Evolutionary conservation across 2,888 invertebrate species (phyloP).

Genomic region (Diabrotica balteata): DNA sequence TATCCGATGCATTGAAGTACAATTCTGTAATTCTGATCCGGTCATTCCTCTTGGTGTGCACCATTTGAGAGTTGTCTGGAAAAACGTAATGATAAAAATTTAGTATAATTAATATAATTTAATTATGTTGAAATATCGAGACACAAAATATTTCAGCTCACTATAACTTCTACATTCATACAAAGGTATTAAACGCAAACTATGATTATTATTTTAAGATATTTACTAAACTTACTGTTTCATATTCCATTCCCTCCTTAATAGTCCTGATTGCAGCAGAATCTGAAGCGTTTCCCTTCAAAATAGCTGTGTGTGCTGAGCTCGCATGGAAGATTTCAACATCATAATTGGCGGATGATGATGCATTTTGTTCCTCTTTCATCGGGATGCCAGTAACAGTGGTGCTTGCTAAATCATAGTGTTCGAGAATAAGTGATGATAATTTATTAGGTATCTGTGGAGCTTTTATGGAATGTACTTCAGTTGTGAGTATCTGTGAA

Average conservation of each 20-base stretch:
- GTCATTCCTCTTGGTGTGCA: constrained; percentile 93
- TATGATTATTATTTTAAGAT: too few species aligned
- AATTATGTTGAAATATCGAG: too few species aligned
- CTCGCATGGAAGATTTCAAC: constrained; percentile 94
- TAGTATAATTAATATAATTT: too few species aligned
- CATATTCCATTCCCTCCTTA: constrained; percentile 78
- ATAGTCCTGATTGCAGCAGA: constrained; percentile 70
- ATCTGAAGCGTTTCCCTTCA: constrained; percentile 71
- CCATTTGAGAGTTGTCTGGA: constrained; percentile 88
- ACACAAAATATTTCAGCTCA: too few species aligned
- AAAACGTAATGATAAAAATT: constrained; percentile 3
- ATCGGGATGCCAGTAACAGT: constrained; percentile 96
- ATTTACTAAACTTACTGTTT: constrained; percentile 64
- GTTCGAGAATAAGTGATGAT: constrained; percentile 78
- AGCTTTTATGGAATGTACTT: constrained; percentile 82
- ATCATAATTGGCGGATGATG: constrained; percentile 97
- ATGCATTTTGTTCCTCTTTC: constrained; percentile 99
- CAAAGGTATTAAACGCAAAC: background rate
- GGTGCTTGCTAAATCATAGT: constrained; percentile 92
- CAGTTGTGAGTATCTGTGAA: constrained; percentile 76
- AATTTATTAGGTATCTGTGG: constrained; percentile 77
- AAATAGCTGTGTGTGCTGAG: constrained; percentile 82
- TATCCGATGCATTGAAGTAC: constrained; percentile 85
- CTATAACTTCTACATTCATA: background rate
- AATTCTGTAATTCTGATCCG: constrained; percentile 80